Evolutionary conservation across 1,140 invertebrate genomes (phyloP), one percentile per base, ranked within the genome.

Genomic region (Polypedilum pembai): DNA sequence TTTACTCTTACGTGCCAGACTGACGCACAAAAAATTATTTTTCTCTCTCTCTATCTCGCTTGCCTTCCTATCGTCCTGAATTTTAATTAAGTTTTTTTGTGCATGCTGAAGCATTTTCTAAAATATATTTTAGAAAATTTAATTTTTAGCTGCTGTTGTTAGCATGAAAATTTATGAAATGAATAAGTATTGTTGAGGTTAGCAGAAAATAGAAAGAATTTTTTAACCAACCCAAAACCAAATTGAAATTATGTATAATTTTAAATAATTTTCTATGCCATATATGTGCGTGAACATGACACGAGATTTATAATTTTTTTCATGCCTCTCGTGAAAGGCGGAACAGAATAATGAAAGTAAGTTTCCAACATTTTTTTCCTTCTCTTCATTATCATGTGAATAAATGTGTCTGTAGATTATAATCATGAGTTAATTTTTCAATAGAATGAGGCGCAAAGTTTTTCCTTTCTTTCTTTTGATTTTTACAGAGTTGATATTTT

Each of bases 141-240:
- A 12, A 56, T 56, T 56, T 33, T 33, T 33, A 33, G 45, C 45
- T 56, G 45, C 12, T 56, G 45, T 15, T 56, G 45, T n/a, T 56
- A 56, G 45, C 45, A 56, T 56, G 45, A 56, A 56, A 56, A 56
- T 56, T 56, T 56, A 56, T 56, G 45, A 56, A 56, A 33, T 33
- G 24, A 33, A 33, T 33, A 33, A 56, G 45, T 56, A 56, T 56
- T n/a, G n/a, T 56, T 56, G 45, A 56, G 45, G 12, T 56, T 45
- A n/a, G 12, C 45, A n/a, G 12, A n/a, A 56, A 8, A 15, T 56
- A 12, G 45, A 56, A n/a, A 56, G 45, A 56, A 56, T n/a, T n/a
- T 56, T 33, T 33, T 5, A 33, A 33, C 24, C 24, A 33, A 33
- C 24, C 24, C 24, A 1, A 33, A 33, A n/a, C n/a, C n/a, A n/a